phyloP scores from a whole-genome alignment of 2,113 vertebrate genomes.

The Sminthopsis crassicaudata region DNA sequence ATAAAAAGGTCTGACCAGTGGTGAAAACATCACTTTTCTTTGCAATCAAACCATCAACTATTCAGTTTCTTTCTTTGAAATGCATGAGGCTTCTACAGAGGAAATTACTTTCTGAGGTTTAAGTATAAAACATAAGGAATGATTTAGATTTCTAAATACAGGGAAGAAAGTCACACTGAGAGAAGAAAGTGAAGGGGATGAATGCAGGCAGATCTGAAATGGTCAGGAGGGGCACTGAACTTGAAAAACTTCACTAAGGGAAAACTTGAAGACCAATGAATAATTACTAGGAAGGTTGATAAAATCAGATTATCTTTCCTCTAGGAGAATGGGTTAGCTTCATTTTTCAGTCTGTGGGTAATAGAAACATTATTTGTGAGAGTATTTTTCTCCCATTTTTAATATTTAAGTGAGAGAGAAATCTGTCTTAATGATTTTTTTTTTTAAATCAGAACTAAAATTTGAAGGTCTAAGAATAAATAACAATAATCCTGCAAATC shows the following conservation, averaged over 20 bases:
- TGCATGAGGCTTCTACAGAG: not conserved
- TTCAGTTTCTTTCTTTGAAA: not conserved
- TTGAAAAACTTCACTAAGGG: not conserved
- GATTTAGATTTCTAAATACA: not conserved
- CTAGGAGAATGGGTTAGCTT: not conserved
- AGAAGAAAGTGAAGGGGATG: not conserved
- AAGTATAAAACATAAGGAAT: not conserved
- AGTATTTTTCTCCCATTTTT: not conserved
- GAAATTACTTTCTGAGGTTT: not conserved
- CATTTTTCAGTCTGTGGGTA: not conserved
- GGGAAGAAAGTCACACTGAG: not conserved
- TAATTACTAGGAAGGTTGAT: not conserved
- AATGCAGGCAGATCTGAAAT: not conserved
- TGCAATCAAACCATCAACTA: not conserved
- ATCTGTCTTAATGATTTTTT: not conserved
- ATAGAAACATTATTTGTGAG: not conserved
- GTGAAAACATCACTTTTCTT: not conserved
- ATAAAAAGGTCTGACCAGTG: not conserved
- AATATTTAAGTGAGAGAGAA: not conserved
- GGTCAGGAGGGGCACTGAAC: not conserved
- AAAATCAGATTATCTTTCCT: not conserved
- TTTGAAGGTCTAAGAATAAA: not conserved
- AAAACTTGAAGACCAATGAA: not conserved
- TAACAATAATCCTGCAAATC: not conserved
- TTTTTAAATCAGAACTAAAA: not conserved